Base-by-base conservation (phyloP, 2,113 vertebrate species). In the Lucifuga dentata region DNA sequence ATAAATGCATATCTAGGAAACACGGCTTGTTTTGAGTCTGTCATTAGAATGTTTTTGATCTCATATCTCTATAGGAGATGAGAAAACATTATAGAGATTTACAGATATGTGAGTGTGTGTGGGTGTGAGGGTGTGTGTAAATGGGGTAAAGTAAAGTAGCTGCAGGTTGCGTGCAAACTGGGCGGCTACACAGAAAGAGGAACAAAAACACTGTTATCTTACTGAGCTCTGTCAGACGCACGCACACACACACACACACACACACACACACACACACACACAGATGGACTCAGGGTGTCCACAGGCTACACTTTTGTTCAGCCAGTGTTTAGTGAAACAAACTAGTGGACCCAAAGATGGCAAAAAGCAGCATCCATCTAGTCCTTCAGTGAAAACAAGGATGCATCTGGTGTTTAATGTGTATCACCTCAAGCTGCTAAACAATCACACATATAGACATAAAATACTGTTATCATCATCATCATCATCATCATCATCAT, bases 201-300 rank as follows among this genome's bases (percentile, higher is more conserved):
- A 79, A 88, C 71, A 75, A 86, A 86, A 76, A 55, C 38, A 38
- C 43, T 68, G 61, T 85, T 78, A 87, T 88, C 78, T 45, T 80
- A 49, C 60, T 58, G 56, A 26, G 39, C 70, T 62, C 57, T 64
- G 56, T 83, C 57, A 78, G 39, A 76, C 48, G 21, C 48, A 50
- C 62, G 80, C 52, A 38, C 35, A 69, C 68, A 68, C 51, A 40
- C 55, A 33, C 61, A n/a, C n/a, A n/a, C n/a, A n/a, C n/a, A n/a
- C n/a, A n/a, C n/a, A n/a, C n/a, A n/a, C n/a, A n/a, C n/a, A n/a
- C n/a, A n/a, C n/a, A n/a, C n/a, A n/a, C n/a, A n/a, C n/a, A n/a
- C n/a, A n/a, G n/a, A 66, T 67, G 70, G 55, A 53, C 70, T 52
- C 70, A 57, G 44, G 43, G 46, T 74, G 57, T 71, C 84, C 86